A percentile compares a stretch with the other conserved stretches of the same genome.
These are phyloP conservation scores for Aporophyla lueneburgensis DNA, from an alignment of 2,888 invertebrate species.

Conservation along the genomic window DNA sequence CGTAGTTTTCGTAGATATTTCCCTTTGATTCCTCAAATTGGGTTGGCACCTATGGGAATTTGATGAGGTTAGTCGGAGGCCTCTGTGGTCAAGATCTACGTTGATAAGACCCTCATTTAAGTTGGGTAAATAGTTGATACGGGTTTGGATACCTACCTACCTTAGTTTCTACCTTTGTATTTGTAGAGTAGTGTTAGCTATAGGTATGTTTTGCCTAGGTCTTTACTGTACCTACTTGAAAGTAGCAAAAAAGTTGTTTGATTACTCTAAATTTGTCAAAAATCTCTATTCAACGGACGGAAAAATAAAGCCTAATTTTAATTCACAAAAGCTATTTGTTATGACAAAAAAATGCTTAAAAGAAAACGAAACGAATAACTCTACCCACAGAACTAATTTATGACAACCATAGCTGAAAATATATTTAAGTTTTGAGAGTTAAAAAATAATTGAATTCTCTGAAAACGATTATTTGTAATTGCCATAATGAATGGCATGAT, in stretches of 20 bases:
- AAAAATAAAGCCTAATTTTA: neutral
- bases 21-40: constrained; percentile 64
- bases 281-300: neutral
- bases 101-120: constrained; percentile 69
- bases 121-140: constrained; percentile 66
- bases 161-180: constrained; percentile 44
- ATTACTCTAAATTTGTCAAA: too few species aligned
- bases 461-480: neutral
- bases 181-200: constrained; percentile 20
- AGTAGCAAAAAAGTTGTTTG: neutral
- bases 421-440: neutral
- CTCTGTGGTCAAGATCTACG: constrained; percentile 67
- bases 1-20: constrained; percentile 38
- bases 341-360: neutral
- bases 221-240: neutral
- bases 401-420: neutral
- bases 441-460: neutral
- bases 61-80: constrained; percentile 63
- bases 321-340: neutral
- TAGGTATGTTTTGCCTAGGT: neutral
- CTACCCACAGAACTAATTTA: neutral
- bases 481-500: neutral
- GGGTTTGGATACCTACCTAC: constrained; percentile 44
- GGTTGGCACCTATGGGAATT: constrained; percentile 62
- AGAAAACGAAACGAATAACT: neutral